Evolutionary conservation across 2,113 vertebrate species (phyloP).

Genomic region (Grantiella picta): DNA sequence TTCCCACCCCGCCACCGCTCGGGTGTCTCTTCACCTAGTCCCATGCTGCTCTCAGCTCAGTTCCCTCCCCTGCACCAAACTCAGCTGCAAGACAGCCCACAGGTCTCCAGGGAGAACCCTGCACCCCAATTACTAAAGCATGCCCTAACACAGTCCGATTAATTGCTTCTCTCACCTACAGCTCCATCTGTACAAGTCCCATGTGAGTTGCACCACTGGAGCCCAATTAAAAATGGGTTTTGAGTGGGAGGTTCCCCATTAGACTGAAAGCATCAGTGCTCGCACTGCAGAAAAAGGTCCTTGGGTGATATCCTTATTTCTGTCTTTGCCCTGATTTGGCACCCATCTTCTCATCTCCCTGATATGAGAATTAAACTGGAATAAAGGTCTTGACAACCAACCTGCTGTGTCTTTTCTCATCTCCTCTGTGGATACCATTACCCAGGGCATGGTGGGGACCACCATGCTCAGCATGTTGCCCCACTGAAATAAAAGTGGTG

Average conservation of each 20-base stretch:
- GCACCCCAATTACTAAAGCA: background rate
- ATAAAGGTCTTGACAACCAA: background rate
- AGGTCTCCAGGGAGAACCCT: background rate
- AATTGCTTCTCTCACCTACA: background rate
- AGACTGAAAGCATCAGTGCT: background rate
- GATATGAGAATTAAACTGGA: background rate
- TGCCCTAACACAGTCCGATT: accelerated
- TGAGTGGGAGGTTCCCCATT: background rate
- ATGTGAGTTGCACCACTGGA: background rate
- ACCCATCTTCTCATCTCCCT: background rate
- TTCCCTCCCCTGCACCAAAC: background rate
- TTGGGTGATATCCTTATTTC: background rate
- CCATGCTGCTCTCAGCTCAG: accelerated
- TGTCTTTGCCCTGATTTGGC: background rate
- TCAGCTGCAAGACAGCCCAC: background rate
- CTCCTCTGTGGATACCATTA: background rate
- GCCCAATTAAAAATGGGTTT: background rate
- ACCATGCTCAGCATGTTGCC: background rate
- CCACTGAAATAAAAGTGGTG: background rate
- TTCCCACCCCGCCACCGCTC: accelerated
- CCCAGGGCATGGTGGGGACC: background rate
- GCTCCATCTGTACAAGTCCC: background rate
- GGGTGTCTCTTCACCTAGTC: background rate
- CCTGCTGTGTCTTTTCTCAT: background rate
- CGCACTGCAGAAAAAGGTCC: background rate